Evolutionary conservation across 2,797 vertebrate genomes (phyloP).

Genomic region (Allenopithecus nigroviridis): DNA sequence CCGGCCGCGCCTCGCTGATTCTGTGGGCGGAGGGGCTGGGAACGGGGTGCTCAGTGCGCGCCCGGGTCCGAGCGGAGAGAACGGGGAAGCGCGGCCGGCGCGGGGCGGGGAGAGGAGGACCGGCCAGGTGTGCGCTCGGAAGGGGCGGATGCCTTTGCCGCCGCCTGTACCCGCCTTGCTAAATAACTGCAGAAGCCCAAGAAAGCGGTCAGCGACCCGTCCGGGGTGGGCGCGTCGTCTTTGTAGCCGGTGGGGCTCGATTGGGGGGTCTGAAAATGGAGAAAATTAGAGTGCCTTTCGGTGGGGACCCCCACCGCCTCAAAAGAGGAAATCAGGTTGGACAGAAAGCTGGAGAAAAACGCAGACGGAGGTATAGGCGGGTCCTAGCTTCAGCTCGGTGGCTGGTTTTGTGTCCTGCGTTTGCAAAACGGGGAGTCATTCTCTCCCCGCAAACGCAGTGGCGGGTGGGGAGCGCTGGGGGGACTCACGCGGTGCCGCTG

Average conservation of each 20-base stretch:
- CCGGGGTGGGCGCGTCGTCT: neutral
- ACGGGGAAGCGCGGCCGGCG: neutral
- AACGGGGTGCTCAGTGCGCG: neutral
- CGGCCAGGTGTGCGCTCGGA: too few species aligned
- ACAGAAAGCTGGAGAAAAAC: neutral
- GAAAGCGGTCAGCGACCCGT: neutral
- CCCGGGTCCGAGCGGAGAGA: neutral
- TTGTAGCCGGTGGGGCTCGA: accelerated
- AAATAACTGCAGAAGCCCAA: neutral
- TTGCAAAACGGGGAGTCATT: neutral
- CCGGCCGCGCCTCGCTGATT: neutral
- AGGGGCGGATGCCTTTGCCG: neutral
- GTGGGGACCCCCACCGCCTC: neutral
- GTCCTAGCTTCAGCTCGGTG: accelerated
- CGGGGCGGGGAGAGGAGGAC: neutral
- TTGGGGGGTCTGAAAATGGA: neutral
- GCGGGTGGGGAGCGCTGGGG: too few species aligned
- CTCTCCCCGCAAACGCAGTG: neutral
- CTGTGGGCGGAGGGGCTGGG: neutral
- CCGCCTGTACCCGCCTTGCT: neutral
- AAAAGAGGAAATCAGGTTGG: neutral
- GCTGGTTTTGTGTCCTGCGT: too few species aligned
- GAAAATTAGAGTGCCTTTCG: accelerated
- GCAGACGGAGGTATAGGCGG: neutral
- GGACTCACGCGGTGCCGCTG: neutral